Conservation (phyloP, 2,797 vertebrate species). For the Chrosomus eos region DNA sequence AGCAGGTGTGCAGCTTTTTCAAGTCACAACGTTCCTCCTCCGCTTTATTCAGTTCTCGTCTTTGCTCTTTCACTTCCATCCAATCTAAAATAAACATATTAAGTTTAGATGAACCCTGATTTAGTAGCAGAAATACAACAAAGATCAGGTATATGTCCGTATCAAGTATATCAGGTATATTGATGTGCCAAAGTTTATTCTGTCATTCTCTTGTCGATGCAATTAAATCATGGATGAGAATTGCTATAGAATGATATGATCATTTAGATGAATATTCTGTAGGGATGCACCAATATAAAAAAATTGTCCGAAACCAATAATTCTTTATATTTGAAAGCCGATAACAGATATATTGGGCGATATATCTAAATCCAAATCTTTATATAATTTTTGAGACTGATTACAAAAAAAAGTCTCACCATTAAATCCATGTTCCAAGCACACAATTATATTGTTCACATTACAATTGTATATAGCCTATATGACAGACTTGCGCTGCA, state of each 20-base stretch:
- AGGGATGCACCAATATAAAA: too few species aligned
- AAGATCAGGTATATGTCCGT: background rate
- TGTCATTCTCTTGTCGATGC: background rate
- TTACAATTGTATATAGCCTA: too few species aligned
- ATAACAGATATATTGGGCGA: too few species aligned
- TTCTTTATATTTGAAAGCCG: too few species aligned
- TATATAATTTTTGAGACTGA: too few species aligned
- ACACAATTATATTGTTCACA: too few species aligned
- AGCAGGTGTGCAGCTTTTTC: background rate
- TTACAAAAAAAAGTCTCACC: too few species aligned
- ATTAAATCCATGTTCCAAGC: too few species aligned
- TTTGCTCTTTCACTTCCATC: background rate
- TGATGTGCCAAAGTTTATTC: background rate
- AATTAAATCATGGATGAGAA: background rate
- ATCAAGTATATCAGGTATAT: background rate
- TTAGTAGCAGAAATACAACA: background rate
- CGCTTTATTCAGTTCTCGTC: background rate
- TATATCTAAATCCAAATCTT: too few species aligned
- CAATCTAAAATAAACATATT: constrained; percentile 6
- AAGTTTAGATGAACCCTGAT: background rate
- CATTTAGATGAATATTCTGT: background rate
- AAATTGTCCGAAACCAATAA: too few species aligned
- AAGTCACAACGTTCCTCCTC: background rate
- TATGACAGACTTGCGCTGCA: too few species aligned
- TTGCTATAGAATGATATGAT: background rate